These are phyloP conservation scores for Pseudorectes ferrugineus DNA, from an alignment of 2,113 vertebrate species.

Conservation along the genomic window DNA sequence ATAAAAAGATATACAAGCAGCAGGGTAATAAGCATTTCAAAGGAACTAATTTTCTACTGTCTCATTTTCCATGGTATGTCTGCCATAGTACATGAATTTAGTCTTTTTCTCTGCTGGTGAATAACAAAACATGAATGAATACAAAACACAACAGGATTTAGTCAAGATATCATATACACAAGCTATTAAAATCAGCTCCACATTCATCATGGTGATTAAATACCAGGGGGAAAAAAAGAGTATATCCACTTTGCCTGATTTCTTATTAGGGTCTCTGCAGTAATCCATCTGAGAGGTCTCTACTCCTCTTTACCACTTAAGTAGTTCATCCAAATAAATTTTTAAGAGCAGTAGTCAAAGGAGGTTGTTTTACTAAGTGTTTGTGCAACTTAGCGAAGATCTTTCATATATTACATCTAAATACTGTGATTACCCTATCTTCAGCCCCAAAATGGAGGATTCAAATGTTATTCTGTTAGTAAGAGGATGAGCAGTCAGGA, in stretches of 20 bases:
- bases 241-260: background rate
- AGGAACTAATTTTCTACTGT: background rate
- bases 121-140: background rate
- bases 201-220: background rate
- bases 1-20: background rate
- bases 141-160: background rate
- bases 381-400: background rate
- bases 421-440: background rate
- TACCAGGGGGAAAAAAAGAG: background rate
- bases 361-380: background rate
- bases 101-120: background rate
- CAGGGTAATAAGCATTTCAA: background rate
- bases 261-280: background rate
- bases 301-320: background rate
- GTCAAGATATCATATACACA: background rate
- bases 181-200: background rate
- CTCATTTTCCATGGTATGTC: background rate
- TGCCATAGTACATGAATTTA: background rate
- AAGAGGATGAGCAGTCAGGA: background rate
- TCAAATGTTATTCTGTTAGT: background rate
- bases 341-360: background rate
- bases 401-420: background rate
- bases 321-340: background rate
- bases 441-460: background rate
- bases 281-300: background rate